A percentile compares a stretch with the other conserved stretches of the same genome.
These are phyloP conservation scores for Meteorus cinctellus DNA, from an alignment of 2,888 invertebrate species.

Conservation along the genomic window DNA sequence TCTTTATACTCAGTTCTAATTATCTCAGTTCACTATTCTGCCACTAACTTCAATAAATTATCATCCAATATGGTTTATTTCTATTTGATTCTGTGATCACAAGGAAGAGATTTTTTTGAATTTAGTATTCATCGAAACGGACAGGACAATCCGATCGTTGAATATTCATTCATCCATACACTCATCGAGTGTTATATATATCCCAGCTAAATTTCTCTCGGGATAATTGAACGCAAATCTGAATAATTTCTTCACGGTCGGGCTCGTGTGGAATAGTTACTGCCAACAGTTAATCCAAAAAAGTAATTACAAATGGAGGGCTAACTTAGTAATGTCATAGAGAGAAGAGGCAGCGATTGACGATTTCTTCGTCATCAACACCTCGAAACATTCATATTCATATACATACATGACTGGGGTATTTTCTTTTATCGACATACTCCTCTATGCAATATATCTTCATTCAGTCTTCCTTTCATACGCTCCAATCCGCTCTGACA, in stretches of 20 bases:
- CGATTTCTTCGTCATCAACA: not conserved
- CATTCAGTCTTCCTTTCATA: not conserved
- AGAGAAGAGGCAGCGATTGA: conserved; percentile 14
- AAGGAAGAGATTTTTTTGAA: not conserved
- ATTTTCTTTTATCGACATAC: not conserved
- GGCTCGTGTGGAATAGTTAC: not conserved
- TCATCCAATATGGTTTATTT: too few relatives aligned
- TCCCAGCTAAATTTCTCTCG: not conserved
- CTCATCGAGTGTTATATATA: not conserved
- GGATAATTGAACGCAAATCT: not conserved
- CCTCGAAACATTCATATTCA: not conserved
- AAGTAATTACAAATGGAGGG: conserved; percentile 8
- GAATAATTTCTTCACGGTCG: not conserved
- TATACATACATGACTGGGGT: not conserved
- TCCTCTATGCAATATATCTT: not conserved
- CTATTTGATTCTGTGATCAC: too few relatives aligned
- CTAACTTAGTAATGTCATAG: not conserved
- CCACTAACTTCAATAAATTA: not conserved
- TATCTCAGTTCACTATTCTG: not conserved
- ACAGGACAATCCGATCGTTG: not conserved
- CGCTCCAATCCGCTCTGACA: conserved; percentile 17
- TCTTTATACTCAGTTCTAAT: not conserved
- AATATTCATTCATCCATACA: conserved; percentile 22
- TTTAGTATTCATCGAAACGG: not conserved
- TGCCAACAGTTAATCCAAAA: not conserved